Percentiles rank a stretch among this genome's conserved stretches.
Evolutionary conservation across 2,888 invertebrate genomes (phyloP).

Genomic region (Ceraclea dissimilis): DNA sequence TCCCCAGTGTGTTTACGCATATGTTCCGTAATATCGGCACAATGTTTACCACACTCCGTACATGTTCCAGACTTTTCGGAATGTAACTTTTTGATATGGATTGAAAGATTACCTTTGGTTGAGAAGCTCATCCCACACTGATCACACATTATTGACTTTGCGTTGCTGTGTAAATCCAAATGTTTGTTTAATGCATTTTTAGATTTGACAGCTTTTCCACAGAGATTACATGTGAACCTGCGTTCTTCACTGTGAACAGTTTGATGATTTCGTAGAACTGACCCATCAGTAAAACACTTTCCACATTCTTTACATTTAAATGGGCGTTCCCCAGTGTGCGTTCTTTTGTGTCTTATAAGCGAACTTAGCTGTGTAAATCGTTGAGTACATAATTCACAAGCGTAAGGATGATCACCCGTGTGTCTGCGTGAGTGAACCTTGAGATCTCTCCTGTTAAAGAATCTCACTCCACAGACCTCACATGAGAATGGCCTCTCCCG

Average conservation of each 20-base stretch:
- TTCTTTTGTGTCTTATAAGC: conserved; percentile 11
- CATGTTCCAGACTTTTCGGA: conserved; percentile 33
- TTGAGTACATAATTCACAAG: conserved; percentile 31
- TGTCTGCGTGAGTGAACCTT: conserved; percentile 31
- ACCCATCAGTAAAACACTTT: conserved; percentile 37
- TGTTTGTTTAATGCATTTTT: conserved; percentile 46
- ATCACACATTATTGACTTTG: conserved; percentile 38
- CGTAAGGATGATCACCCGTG: conserved; percentile 40
- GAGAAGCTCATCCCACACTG: conserved; percentile 45
- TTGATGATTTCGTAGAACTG: conserved; percentile 36
- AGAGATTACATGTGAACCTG: conserved; percentile 48
- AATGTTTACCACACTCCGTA: conserved; percentile 45
- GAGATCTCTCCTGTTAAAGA: conserved; percentile 9
- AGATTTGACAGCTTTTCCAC: conserved; percentile 46
- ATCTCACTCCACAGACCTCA: conserved; percentile 25
- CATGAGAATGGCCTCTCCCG: conserved; percentile 41
- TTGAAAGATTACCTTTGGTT: conserved; percentile 32
- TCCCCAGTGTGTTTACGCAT: conserved; percentile 53
- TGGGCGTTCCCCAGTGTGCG: conserved; percentile 20
- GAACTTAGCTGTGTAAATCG: conserved; percentile 10
- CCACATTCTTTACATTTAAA: conserved; percentile 23
- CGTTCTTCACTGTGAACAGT: conserved; percentile 44
- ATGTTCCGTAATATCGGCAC: conserved; percentile 48
- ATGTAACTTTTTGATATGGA: conserved; percentile 20
- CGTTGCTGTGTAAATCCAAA: conserved; percentile 34